Base-by-base conservation (phyloP, 2,797 vertebrate species). In the Amphiprion clarkii region DNA sequence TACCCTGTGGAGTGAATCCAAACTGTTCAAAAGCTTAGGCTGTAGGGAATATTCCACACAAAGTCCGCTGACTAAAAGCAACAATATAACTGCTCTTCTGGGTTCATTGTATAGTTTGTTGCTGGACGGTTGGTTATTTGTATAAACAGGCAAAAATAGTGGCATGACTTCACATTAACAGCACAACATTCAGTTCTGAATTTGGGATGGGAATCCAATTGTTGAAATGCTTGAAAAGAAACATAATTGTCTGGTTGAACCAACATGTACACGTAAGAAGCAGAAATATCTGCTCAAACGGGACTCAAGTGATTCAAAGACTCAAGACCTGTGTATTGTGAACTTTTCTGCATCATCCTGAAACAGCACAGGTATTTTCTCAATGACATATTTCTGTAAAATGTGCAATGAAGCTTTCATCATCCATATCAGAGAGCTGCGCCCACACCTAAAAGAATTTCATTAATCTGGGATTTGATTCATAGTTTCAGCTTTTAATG, bases 1-100 rank as follows among this genome's bases (percentile, higher is more conserved):
- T 29, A 25, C 44, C 53, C 59, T 33, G 12, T 48, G 56, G 54
- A 79, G 7, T 52, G 52, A 73, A 76, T 73, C 52, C 69, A 84
- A 79, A 74, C 68, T 60, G 46, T 74, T 70, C 13, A 59, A 46
- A 54, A 49, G 33, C 7, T n/a, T 9, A 4, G n/a, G 48, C 19
- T 56, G 27, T 52, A 51, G 60, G n/a, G 60, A 74, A 61, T 62
- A 25, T 40, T 44, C 46, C 31, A 65, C 14, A 49, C 25, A 9
- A 60, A 68, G 67, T 8, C 17, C 51, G 61, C 55, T 71, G 12
- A 12, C 11, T 52, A 27, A 67, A 23, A 44, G 19, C 5, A 33
- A 29, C 13, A 51, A 42, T 42, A 36, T 29, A 52, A 5, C 2
- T 9, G 33, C 12, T 48, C 62, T 33, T 51, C 19, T 57, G 19